Evolutionary conservation across 1,140 invertebrate species (phyloP), one percentile per base, ranked within the genome.

Genomic region (Aplysia californica): DNA sequence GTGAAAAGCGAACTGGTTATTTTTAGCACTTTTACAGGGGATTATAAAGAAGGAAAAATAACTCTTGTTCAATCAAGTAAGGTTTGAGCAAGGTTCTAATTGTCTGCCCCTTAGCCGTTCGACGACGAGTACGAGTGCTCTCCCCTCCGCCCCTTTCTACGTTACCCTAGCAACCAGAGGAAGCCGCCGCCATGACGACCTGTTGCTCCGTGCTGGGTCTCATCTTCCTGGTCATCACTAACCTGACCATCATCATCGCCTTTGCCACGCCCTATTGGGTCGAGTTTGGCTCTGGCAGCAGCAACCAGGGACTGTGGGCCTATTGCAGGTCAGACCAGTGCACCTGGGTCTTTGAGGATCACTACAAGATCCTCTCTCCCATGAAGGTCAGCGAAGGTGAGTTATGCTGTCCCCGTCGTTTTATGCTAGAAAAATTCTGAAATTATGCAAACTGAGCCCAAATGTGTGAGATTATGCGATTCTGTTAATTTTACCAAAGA

Each of bases 241-340:
- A 85, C 74, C 69, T 85, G 59, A 81, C 83, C 10, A 79, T 81
- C 20, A 83, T 85, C 29, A 84, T 85, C 41, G 66, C 79, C 2
- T 83, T 82, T 58, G 81, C 83, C 23, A 85, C 84, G 58, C 84
- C 84, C 3, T 85, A 82, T 75, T 85, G 84, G 84, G 41, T 85
- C 0, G 67, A 80, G 58, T 59, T 69, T 50, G 39, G 10, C 56
- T n/a, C n/a, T n/a, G 33, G 38, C 2, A 3, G 68, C 2, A 33
- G n/a, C 2, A 72, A 81, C 56, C 75, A 74, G 1, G 84, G 84
- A 2, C 79, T 85, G 2, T 84, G 82, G 82, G 84, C 82, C 3
- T 50, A 68, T n/a, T 85, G 83, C 58, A 6, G 70, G 21, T 29
- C 67, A 3, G 66, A 76, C 21, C 38, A 70, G 21, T 85, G 84